A percentile compares a stretch with the other conserved stretches of the same genome.
These are phyloP conservation scores for Tenthredo mesomela DNA, from an alignment of 2,888 invertebrate genomes.

Conservation along the genomic window DNA sequence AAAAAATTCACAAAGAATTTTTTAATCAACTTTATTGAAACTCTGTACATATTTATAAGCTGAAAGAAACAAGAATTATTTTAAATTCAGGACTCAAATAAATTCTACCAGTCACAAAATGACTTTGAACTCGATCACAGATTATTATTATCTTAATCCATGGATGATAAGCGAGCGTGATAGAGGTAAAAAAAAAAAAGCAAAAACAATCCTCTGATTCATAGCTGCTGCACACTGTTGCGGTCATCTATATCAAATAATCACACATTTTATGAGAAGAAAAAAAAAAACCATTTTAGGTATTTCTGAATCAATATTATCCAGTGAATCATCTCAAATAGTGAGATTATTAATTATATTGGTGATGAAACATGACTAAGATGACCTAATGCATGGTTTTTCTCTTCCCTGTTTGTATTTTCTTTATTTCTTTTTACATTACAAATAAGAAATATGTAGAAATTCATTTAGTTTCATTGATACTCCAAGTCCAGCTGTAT, in stretches of 20 bases:
- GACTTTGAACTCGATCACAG: neutral
- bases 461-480: neutral
- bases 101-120: neutral
- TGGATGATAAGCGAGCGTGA: conserved; percentile 1
- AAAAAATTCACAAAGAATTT: conserved; percentile 7
- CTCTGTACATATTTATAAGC: neutral
- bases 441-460: neutral
- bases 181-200: conserved; percentile 8
- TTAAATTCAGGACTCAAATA: neutral
- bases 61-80: neutral
- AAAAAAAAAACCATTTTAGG: neutral
- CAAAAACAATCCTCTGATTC: neutral
- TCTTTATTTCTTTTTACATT: neutral
- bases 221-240: neutral
- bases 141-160: conserved; percentile 39
- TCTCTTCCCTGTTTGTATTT: neutral
- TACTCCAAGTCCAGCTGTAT: neutral
- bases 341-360: neutral
- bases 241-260: neutral
- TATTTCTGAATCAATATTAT: neutral
- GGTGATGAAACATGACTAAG: neutral
- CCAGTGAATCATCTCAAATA: neutral
- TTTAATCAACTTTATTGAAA: neutral
- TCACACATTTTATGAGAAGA: neutral
- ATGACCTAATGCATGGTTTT: conserved; percentile 12